A percentile compares a stretch with the other conserved stretches of the same genome.
phyloP scores from a whole-genome alignment of 37 sponge, comb jelly and placozoan species.

The Diacarnus erythraeanus region DNA sequence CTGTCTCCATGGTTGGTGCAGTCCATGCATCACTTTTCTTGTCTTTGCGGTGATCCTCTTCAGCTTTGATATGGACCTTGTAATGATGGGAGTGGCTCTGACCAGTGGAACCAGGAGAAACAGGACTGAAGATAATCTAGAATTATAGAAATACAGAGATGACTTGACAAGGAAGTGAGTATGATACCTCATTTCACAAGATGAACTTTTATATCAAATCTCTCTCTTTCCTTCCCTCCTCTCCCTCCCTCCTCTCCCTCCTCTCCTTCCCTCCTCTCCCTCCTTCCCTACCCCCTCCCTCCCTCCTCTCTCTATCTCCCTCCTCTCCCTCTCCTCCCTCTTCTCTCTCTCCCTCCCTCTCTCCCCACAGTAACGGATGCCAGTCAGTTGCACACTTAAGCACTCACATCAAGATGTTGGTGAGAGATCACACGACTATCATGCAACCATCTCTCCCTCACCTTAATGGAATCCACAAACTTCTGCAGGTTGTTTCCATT shows the following conservation, averaged over 20 bases:
- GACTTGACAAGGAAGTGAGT: too few relatives aligned
- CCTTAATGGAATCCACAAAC: conserved; percentile 63
- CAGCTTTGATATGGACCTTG: conserved; percentile 62
- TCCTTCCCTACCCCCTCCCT: background rate
- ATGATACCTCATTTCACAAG: too few relatives aligned
- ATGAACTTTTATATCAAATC: too few relatives aligned
- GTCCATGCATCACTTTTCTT: conserved; percentile 49
- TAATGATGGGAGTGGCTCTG: conserved; percentile 10
- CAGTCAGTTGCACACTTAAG: too few relatives aligned
- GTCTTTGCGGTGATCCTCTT: conserved; percentile 20
- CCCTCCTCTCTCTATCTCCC: background rate
- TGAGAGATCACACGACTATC: background rate
- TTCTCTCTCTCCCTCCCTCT: background rate
- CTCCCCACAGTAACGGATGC: background rate
- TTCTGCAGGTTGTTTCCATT: conserved; percentile 68
- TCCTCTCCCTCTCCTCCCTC: background rate
- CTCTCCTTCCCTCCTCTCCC: background rate
- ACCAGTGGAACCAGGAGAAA: background rate
- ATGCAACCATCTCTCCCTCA: too few relatives aligned
- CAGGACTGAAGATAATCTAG: conserved; percentile 31
- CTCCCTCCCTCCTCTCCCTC: conserved; percentile 43
- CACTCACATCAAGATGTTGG: too few relatives aligned
- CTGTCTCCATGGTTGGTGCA: background rate
- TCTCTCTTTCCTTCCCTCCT: conserved; percentile 79
- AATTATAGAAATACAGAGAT: background rate